Evolutionary conservation across 2,888 invertebrate genomes (phyloP).

Genomic region (Andrena flavipes): DNA sequence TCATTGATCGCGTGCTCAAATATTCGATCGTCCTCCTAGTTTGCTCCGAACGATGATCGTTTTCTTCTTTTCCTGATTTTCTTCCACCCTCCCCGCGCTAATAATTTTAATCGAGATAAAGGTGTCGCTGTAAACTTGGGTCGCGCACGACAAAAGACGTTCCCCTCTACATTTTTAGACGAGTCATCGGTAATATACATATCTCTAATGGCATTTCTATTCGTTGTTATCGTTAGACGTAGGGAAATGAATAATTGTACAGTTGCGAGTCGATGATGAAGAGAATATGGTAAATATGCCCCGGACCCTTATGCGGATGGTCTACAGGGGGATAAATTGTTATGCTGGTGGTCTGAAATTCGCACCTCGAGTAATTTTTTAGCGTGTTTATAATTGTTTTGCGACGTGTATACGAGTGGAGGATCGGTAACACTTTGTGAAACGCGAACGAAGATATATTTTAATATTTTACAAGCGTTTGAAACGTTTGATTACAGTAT

Average conservation of each 20-base stretch:
- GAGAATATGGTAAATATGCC: slow-evolving; percentile 35
- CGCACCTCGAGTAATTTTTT: slow-evolving; percentile 62
- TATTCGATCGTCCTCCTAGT: slow-evolving; percentile 13
- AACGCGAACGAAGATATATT: neutral
- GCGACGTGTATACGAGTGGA: slow-evolving; percentile 12
- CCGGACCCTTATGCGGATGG: neutral
- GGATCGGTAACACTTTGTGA: slow-evolving; percentile 5
- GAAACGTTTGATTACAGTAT: no score
- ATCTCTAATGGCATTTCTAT: slow-evolving; percentile 69
- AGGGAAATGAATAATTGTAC: slow-evolving; percentile 56
- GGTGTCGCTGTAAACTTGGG: slow-evolving; percentile 1
- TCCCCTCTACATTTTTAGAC: slow-evolving; percentile 48
- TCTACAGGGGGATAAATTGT: slow-evolving; percentile 52
- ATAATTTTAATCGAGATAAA: neutral
- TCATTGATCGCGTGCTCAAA: slow-evolving; percentile 42
- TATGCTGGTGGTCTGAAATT: slow-evolving; percentile 57
- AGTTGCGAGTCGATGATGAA: slow-evolving; percentile 30
- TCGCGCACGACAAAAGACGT: slow-evolving; percentile 1
- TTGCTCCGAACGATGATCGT: slow-evolving; percentile 9
- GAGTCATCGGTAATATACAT: slow-evolving; percentile 65
- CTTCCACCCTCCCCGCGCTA: no score
- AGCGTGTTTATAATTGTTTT: slow-evolving; percentile 49
- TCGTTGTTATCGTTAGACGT: slow-evolving; percentile 67
- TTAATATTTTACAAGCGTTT: no score
- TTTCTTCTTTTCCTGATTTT: neutral